Conservation (phyloP, 1,140 invertebrate species). For the Cydia pomonella region DNA sequence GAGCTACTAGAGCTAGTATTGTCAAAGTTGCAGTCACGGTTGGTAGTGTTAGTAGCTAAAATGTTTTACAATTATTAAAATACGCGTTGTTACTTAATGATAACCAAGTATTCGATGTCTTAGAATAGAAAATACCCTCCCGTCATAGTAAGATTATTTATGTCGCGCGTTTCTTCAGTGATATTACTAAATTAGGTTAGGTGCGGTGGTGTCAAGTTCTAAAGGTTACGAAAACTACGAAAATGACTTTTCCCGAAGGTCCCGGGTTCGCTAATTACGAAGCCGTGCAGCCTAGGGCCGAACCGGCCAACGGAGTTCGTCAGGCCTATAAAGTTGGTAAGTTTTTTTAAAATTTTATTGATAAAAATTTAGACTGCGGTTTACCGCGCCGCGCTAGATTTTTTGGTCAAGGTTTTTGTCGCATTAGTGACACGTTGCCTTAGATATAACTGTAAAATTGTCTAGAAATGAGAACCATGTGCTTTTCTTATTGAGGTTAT, state of each 20-base stretch:
- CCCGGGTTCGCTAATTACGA: constrained; percentile 47
- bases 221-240: constrained; percentile 26
- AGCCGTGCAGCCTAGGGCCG: constrained; percentile 36
- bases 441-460: not conserved
- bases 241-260: constrained; percentile 61
- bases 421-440: not conserved
- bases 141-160: not conserved
- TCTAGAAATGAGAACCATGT: not conserved
- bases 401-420: not conserved
- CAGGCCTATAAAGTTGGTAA: constrained; percentile 63
- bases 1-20: not conserved
- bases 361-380: constrained; percentile 2
- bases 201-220: constrained; percentile 34
- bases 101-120: not conserved
- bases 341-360: constrained; percentile 37
- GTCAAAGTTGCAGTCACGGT: not conserved
- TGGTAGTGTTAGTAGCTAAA: not conserved
- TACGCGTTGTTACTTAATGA: not conserved
- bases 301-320: constrained; percentile 44
- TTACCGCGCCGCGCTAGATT: not conserved
- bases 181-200: constrained; percentile 40
- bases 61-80: constrained; percentile 7
- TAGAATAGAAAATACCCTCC: not conserved
- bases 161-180: not conserved
- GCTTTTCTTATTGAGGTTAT: constrained; percentile 20